phyloP scores from a whole-genome alignment of 2,797 vertebrate species.

The Acanthiza pusilla region DNA sequence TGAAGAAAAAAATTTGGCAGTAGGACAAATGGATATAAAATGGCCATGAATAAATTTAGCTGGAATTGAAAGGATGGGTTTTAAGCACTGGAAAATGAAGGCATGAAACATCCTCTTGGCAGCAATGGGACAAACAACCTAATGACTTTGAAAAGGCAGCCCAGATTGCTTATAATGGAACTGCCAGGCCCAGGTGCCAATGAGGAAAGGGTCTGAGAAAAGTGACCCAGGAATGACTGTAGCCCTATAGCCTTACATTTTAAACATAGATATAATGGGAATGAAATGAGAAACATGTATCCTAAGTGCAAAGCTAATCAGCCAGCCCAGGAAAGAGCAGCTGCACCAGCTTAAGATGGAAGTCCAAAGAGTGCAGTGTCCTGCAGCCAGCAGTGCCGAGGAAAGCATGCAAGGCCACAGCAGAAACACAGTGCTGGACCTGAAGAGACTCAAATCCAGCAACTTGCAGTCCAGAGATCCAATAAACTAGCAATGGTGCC shows the following conservation, averaged over 20 bases:
- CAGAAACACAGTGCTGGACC: background rate
- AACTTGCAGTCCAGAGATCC: background rate
- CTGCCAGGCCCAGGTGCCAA: background rate
- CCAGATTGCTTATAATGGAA: background rate
- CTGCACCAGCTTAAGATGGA: background rate
- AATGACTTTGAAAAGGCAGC: background rate
- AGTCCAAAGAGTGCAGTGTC: background rate
- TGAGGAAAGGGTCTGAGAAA: background rate
- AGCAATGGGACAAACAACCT: background rate
- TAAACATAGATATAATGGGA: background rate
- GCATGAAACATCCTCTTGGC: constrained; percentile 30
- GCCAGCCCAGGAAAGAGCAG: background rate
- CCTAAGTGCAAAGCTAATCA: background rate
- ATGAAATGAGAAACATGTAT: background rate
- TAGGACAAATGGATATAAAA: constrained; percentile 20
- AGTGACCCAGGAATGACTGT: background rate
- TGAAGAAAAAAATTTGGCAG: constrained; percentile 28
- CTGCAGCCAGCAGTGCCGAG: background rate
- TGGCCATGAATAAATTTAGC: constrained; percentile 7
- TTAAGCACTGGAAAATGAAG: constrained; percentile 34
- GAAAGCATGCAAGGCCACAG: background rate
- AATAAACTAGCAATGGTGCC: background rate
- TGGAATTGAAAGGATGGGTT: background rate
- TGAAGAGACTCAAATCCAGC: background rate
- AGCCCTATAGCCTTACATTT: background rate